Percentiles rank a stretch among this genome's conserved stretches.
These are phyloP conservation scores for Betta splendens DNA, from an alignment of 2,797 vertebrate genomes.

Conservation along the genomic window DNA sequence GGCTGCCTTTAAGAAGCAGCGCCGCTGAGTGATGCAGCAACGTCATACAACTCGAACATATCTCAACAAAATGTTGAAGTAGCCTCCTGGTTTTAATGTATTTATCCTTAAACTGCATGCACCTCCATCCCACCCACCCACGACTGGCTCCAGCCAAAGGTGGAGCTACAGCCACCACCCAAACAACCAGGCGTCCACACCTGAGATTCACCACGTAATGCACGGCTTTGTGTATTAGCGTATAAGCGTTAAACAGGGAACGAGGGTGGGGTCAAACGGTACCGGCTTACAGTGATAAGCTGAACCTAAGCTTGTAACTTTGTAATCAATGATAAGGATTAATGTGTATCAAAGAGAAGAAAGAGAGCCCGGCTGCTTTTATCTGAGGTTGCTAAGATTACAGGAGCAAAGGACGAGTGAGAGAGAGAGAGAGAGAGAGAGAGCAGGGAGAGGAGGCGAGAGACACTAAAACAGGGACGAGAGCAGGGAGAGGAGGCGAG, in stretches of 20 bases:
- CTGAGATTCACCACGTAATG: constrained; percentile 4
- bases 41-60: too few relatives aligned
- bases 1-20: constrained; percentile 43
- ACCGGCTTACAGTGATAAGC: constrained; percentile 77
- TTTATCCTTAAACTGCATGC: too few relatives aligned
- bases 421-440: constrained; percentile 31
- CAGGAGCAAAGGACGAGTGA: constrained; percentile 61
- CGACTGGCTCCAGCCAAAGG: too few relatives aligned
- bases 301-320: constrained; percentile 79
- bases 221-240: constrained; percentile 8
- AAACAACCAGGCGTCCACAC: too few relatives aligned
- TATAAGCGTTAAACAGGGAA: constrained; percentile 28
- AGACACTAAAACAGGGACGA: constrained; percentile 25
- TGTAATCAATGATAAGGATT: constrained; percentile 85
- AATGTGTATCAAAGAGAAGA: constrained; percentile 79
- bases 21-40: constrained; percentile 12
- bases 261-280: constrained; percentile 59
- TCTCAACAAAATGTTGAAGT: too few relatives aligned
- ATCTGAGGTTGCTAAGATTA: constrained; percentile 80
- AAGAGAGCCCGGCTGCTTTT: constrained; percentile 72
- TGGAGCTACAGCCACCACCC: too few relatives aligned
- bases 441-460: constrained; percentile 25
- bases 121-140: too few relatives aligned
- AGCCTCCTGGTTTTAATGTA: too few relatives aligned
- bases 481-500: constrained; percentile 11